These are phyloP conservation scores for Ictalurus furcatus DNA, from an alignment of 2,113 vertebrate genomes.

Conservation along the genomic window DNA sequence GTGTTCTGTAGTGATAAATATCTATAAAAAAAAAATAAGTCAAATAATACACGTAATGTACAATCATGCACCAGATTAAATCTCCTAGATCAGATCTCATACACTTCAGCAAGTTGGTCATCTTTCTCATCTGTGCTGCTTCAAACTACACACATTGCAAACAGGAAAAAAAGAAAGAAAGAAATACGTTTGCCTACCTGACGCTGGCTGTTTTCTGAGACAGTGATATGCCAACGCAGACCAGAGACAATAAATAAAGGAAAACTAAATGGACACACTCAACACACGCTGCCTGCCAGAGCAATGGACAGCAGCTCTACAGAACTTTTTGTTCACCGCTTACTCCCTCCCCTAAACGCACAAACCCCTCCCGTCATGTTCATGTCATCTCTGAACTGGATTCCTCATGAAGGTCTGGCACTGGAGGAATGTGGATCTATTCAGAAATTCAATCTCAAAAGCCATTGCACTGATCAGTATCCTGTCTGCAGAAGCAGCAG, in stretches of 20 bases:
- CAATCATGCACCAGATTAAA: neutral
- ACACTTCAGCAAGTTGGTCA: neutral
- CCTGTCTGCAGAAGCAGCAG: neutral
- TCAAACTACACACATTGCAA: neutral
- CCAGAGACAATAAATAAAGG: conserved; percentile 46
- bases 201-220: neutral
- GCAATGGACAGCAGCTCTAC: conserved; percentile 54
- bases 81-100: no score
- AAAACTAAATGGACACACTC: conserved; percentile 32
- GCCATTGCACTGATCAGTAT: neutral
- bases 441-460: neutral
- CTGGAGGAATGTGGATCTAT: conserved; percentile 31
- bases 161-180: neutral
- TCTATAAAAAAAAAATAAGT: neutral
- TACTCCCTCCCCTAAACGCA: conserved; percentile 25
- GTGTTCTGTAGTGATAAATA: neutral
- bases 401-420: conserved; percentile 32
- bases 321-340: conserved; percentile 37
- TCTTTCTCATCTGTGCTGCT: neutral
- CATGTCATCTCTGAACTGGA: conserved; percentile 30
- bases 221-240: neutral
- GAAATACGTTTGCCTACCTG: conserved; percentile 63
- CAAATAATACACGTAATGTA: neutral
- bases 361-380: conserved; percentile 40
- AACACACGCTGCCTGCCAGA: conserved; percentile 51